Conservation (phyloP, 2,113 vertebrate genomes). For the Strix aluco region DNA sequence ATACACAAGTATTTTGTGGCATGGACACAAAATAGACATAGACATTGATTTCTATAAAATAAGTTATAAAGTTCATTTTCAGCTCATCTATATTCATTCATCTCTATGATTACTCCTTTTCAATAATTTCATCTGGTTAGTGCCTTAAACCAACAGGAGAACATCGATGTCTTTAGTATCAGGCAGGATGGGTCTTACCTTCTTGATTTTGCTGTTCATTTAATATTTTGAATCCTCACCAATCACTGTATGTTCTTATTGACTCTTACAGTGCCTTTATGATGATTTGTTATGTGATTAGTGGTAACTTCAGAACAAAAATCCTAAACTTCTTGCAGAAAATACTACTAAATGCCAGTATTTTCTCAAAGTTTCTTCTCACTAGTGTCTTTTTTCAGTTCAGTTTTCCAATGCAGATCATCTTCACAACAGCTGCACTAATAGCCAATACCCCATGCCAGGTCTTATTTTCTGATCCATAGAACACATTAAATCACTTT, state of each 20-base stretch:
- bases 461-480: constrained; percentile 59
- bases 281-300: background rate
- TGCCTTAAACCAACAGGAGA: background rate
- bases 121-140: background rate
- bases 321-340: background rate
- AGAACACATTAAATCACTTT: constrained; percentile 72
- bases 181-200: background rate
- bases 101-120: background rate
- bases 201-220: background rate
- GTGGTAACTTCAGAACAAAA: background rate
- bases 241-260: background rate
- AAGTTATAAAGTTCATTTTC: background rate
- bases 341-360: background rate
- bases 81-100: background rate
- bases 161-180: background rate
- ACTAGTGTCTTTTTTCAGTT: background rate
- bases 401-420: constrained; percentile 30
- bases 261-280: background rate
- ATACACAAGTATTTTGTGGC: background rate
- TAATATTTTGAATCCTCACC: background rate
- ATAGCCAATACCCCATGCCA: constrained; percentile 53
- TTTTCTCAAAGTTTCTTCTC: background rate
- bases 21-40: no score
- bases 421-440: constrained; percentile 60
- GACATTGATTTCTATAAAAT: background rate